Evolutionary conservation across 1,140 invertebrate species (phyloP), one percentile per base, ranked within the genome.

Genomic region (Drosophila setifemur): DNA sequence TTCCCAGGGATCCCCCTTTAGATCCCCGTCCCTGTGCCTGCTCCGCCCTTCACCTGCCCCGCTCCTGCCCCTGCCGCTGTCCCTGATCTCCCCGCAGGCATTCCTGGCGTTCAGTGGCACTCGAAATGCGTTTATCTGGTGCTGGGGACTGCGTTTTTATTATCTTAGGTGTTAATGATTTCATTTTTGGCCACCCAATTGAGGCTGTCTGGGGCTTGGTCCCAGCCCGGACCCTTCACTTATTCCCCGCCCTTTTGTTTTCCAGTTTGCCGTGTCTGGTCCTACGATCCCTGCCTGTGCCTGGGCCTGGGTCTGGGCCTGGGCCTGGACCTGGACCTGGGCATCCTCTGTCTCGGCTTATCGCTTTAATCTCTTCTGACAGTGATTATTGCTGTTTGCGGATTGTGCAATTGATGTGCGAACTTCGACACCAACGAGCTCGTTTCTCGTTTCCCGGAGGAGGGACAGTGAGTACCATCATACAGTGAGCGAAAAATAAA

Each of bases 101-200:
- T 87, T 88, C 83, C 83, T 57, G 66, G 29, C 48, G 68, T 54
- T 68, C 73, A 77, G 60, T 74, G 71, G 71, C 71, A 74, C 53
- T 73, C 70, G 49, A 64, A 40, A 48, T 54, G 64, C 60, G 57
- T 33, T 35, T 53, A 48, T 52, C 54, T 53, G 37, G 37, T 58
- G 72, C 47, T 71, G 39, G n/a, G 23, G 57, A 33, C 45, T 76
- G 48, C 49, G 52, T 72, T 77, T 77, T 86, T 74, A 76, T 86
- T 82, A 77, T 74, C 70, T 86, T 79, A 89, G 87, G 87, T 89
- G 87, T 89, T 89, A 89, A 89, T 89, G 87, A 87, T 87, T 87
- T 89, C 87, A 89, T 89, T 89, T 88, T 85, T 79, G 87, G 75
- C 87, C 87, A 89, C 87, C 87, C 87, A 89, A 89, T 89, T 81